Conservation (phyloP, 2,797 vertebrate species). For the Phrynocephalus vlangalii region DNA sequence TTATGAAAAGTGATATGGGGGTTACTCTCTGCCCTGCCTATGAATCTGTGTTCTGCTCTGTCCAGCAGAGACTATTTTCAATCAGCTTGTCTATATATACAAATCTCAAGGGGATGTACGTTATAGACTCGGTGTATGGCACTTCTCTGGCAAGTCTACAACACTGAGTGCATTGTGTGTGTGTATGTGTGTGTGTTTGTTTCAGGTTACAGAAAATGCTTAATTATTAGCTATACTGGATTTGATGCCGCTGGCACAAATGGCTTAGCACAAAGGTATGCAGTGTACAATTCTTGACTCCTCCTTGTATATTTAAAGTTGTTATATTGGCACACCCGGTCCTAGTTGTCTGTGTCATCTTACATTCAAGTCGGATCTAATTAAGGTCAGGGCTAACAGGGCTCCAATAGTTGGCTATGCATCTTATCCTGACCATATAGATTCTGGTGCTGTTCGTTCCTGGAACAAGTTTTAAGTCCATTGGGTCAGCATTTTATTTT, state of each 20-base stretch:
- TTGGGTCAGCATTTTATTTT: neutral
- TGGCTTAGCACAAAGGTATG: neutral
- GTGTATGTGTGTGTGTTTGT: neutral
- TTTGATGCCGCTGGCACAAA: neutral
- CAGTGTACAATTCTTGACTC: neutral
- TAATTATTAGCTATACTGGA: neutral
- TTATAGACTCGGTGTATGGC: neutral
- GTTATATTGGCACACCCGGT: neutral
- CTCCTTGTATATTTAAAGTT: neutral
- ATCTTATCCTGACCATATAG: neutral
- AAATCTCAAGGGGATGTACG: neutral
- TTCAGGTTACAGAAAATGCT: neutral
- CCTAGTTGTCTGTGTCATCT: slow-evolving; percentile 3
- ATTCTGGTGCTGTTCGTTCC: neutral
- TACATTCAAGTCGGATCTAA: neutral
- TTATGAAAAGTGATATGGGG: slow-evolving; percentile 47
- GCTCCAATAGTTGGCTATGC: neutral
- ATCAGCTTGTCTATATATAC: slow-evolving; percentile 17
- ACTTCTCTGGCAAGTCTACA: neutral
- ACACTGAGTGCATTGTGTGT: neutral
- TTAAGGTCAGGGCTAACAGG: neutral
- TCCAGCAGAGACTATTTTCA: slow-evolving; percentile 50
- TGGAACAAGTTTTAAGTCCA: no score
- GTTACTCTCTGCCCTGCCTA: slow-evolving; percentile 13
- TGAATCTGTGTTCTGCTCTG: neutral